These are phyloP conservation scores for Echinops telfairi DNA, from an alignment of 2,113 vertebrate genomes.

Conservation along the genomic window DNA sequence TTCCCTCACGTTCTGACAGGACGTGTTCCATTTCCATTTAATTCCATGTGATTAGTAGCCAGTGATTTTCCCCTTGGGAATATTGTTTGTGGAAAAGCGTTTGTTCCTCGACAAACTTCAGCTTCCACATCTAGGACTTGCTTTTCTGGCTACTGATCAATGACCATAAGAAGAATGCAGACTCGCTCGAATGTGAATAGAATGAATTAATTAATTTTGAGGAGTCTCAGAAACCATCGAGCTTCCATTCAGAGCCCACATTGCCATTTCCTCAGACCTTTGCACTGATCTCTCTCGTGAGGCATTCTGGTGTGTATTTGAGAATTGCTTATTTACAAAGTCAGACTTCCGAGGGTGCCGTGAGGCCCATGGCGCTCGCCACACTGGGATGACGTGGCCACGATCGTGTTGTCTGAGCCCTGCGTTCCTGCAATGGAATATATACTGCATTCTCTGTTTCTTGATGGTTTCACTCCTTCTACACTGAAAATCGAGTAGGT, in stretches of 20 bases:
- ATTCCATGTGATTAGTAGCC: slow-evolving; percentile 2
- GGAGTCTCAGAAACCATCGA: slow-evolving; percentile 37
- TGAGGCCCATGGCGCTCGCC: background rate
- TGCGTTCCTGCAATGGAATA: background rate
- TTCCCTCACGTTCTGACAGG: background rate
- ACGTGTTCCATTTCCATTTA: background rate
- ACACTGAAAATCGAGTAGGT: background rate
- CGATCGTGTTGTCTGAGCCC: slow-evolving; percentile 32
- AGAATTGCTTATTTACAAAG: slow-evolving; percentile 55
- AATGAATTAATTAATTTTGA: slow-evolving; percentile 58
- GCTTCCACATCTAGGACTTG: slow-evolving; percentile 29
- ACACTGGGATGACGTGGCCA: slow-evolving; percentile 17
- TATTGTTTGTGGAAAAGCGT: slow-evolving; percentile 10
- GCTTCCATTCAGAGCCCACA: slow-evolving; percentile 36
- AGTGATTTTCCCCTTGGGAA: background rate
- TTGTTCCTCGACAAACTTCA: slow-evolving; percentile 33
- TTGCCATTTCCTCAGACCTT: slow-evolving; percentile 55
- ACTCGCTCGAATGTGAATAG: slow-evolving; percentile 36
- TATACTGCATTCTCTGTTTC: background rate
- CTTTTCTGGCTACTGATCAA: slow-evolving; percentile 35
- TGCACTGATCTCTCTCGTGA: slow-evolving; percentile 54
- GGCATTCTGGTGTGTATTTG: slow-evolving; percentile 26
- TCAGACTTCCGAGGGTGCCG: slow-evolving; percentile 23
- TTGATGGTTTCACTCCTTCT: background rate
- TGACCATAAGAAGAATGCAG: background rate